Conservation (phyloP, 1,140 invertebrate species). For the Zaprionus vittiger region DNA sequence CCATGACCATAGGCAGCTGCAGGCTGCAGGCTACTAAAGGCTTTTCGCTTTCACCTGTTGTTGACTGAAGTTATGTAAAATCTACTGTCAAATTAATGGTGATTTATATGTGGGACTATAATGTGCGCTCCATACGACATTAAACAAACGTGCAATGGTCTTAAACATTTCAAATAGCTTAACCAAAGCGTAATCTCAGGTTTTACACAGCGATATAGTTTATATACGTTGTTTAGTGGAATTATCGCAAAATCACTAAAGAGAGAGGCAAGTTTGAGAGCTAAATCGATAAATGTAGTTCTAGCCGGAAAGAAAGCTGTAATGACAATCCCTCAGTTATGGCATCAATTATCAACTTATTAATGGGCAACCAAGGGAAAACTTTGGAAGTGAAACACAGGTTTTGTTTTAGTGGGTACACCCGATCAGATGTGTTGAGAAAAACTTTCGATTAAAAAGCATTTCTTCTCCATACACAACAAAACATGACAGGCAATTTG, state of each 20-base stretch:
- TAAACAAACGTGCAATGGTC: constrained; percentile 20
- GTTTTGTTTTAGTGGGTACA: constrained; percentile 68
- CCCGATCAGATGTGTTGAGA: not conserved
- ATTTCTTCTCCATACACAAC: constrained; percentile 49
- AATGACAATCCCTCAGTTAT: constrained; percentile 6
- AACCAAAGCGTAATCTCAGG: not conserved
- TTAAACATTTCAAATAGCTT: not conserved
- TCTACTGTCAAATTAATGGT: constrained; percentile 79
- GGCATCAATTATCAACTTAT: constrained; percentile 16
- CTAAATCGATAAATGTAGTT: not conserved
- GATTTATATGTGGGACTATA: constrained; percentile 72
- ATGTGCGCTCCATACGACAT: constrained; percentile 53
- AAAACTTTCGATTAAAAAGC: constrained; percentile 70
- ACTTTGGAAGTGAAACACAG: constrained; percentile 53
- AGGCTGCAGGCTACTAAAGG: not conserved
- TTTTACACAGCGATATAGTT: not conserved
- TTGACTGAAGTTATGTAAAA: constrained; percentile 75
- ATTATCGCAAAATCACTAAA: not conserved
- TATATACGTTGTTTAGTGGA: not conserved
- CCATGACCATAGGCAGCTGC: constrained; percentile 62
- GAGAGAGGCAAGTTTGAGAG: not conserved
- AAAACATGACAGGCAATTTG: constrained; percentile 55
- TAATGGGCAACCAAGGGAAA: constrained; percentile 39
- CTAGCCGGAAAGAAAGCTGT: not conserved
- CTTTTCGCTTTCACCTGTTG: constrained; percentile 78